Base-by-base conservation (phyloP, 2,113 vertebrate species). In the Oncorhynchus masou region DNA sequence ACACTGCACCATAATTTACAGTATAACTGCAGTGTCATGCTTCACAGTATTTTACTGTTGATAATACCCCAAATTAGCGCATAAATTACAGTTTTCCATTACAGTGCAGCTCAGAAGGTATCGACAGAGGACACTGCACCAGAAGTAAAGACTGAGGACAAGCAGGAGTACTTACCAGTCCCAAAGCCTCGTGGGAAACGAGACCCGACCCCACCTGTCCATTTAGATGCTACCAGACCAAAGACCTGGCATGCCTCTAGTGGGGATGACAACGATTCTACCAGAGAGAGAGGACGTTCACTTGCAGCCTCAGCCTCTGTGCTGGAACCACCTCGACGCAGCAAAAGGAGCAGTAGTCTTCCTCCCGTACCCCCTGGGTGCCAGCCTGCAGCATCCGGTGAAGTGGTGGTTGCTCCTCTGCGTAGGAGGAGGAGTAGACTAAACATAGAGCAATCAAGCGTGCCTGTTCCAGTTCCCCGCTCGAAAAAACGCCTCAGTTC, bases 171-270 rank as follows among this genome's bases (percentile, higher is more conserved):
- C 19, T 4, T 68, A 51, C 81, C 68, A 16, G 65, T 90, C 20
- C 86, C 88, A 69, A 68, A 67, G 29, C 85, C 79, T 24, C 77
- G 86, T 71, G 15, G 45, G 74, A 92, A 90, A 81, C 70, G 88
- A 66, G 85, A 88, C 0, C 34, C 71, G 15, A 24, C 57, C 27
- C 27, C 66, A 29, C n/a, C 48, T n/a, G 34, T 57, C 25, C 67
- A 45, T 45, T 45, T 45, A 24, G 67, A 65, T 64, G 57, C 13
- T 39, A 54, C 51, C 5, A 13, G n/a, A 22, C 27, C 24, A 6
- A 51, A 31, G 24, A 31, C 29, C 15, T 20, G 22, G 24, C 25
- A 24, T 13, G n/a, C 68, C 49, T 51, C 25, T 20, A 25, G 60
- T 39, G 49, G 22, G 71, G 71, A 79, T 1, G 68, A 70, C 24